Conservation (phyloP, 1,140 invertebrate species). For the Brachionus manjavacas region DNA sequence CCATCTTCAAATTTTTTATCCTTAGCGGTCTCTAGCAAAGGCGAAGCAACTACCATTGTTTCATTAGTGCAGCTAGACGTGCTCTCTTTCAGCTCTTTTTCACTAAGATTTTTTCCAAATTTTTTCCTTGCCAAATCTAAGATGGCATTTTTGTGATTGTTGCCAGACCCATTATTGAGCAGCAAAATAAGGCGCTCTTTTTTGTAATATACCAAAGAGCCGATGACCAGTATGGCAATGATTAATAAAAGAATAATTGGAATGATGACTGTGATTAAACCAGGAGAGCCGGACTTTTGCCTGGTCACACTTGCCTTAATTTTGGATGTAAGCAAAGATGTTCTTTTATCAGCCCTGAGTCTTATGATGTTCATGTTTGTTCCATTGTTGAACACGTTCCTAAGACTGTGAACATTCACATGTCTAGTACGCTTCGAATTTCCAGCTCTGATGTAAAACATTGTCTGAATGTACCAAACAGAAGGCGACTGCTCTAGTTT, state of each 20-base stretch:
- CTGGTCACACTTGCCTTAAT: neutral
- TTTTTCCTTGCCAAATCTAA: neutral
- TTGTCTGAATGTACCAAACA: neutral
- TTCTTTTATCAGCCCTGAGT: neutral
- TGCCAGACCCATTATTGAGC: neutral
- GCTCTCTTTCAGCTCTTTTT: neutral
- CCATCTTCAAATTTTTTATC: neutral
- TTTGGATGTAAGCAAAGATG: neutral
- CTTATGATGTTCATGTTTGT: neutral
- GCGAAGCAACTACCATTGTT: neutral
- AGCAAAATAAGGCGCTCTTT: neutral
- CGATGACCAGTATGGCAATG: neutral
- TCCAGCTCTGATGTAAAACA: neutral
- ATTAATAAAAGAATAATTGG: neutral
- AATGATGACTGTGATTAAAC: neutral
- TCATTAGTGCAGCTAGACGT: neutral
- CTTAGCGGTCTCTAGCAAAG: neutral
- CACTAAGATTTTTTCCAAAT: neutral
- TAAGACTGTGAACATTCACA: slow-evolving; percentile 18
- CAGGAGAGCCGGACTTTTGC: neutral
- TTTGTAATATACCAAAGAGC: slow-evolving; percentile 8
- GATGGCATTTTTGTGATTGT: neutral
- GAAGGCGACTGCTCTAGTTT: neutral
- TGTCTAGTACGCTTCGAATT: neutral
- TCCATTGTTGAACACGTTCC: slow-evolving; percentile 11